A percentile compares a stretch with the other conserved stretches of the same genome.
phyloP scores from a whole-genome alignment of 2,797 vertebrate species.

The Potorous gilbertii region DNA sequence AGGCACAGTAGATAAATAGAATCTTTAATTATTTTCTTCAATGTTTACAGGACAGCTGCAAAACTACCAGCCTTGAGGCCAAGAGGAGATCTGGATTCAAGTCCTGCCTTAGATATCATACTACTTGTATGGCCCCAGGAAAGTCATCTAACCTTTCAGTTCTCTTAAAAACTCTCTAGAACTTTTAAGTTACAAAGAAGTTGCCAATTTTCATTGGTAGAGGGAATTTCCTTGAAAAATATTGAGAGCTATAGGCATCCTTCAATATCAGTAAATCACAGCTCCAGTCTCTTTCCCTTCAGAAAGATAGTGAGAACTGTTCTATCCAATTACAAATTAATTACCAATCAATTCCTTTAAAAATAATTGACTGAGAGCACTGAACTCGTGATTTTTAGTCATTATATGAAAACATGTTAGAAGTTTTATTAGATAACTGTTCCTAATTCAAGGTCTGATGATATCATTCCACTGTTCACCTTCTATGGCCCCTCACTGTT shows the following conservation, averaged over 20 bases:
- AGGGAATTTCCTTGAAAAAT: neutral
- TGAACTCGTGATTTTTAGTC: neutral
- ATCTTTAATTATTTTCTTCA: slow-evolving; percentile 33
- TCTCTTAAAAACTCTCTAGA: neutral
- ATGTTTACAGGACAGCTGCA: neutral
- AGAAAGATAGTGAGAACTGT: neutral
- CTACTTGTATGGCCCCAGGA: neutral
- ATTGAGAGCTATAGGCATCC: neutral
- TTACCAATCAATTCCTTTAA: neutral
- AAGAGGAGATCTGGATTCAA: neutral
- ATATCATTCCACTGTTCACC: neutral
- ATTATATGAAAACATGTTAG: neutral
- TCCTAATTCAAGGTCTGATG: neutral
- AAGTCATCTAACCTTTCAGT: neutral
- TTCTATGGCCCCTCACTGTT: neutral
- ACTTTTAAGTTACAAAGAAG: neutral
- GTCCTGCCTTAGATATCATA: neutral
- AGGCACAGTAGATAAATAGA: neutral
- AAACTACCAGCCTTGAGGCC: neutral
- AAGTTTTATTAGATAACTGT: neutral
- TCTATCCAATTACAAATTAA: neutral
- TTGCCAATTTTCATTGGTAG: neutral
- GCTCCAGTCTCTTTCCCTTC: neutral
- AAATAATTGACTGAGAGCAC: neutral
- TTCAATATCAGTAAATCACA: neutral